phyloP scores from a whole-genome alignment of 37 sponge, comb jelly and placozoan species.

The Hexactinellida sp. region DNA sequence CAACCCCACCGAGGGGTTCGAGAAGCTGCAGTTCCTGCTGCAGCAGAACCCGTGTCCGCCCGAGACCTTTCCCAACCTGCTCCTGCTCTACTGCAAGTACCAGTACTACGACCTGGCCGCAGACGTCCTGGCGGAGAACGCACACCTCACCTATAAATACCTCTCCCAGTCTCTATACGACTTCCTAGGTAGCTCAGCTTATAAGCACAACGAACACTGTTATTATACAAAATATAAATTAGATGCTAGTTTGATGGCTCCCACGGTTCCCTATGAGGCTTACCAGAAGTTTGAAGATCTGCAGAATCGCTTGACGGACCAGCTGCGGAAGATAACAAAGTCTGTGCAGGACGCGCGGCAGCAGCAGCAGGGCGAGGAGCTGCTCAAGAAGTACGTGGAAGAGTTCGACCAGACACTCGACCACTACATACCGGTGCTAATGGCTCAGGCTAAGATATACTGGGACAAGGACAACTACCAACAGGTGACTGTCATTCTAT shows the following conservation, averaged over 20 bases:
- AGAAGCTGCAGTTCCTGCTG: constrained; percentile 94
- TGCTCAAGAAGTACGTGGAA: constrained; percentile 75
- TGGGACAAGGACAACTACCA: constrained; percentile 82
- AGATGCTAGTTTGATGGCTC: constrained; percentile 19
- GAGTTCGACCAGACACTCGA: constrained; percentile 93
- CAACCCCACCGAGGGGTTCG: constrained; percentile 84
- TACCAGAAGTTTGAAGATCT: constrained; percentile 81
- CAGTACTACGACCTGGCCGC: constrained; percentile 97
- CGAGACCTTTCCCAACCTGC: constrained; percentile 86
- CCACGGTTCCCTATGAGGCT: constrained; percentile 34
- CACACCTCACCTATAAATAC: constrained; percentile 77
- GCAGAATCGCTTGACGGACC: constrained; percentile 65
- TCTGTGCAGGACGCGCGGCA: constrained; percentile 67
- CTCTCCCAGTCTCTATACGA: constrained; percentile 73
- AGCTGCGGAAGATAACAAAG: constrained; percentile 76
- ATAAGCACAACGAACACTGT: not conserved
- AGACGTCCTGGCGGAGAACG: constrained; percentile 94
- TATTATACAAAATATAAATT: not conserved
- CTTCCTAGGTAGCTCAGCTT: constrained; percentile 44
- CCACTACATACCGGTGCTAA: constrained; percentile 92
- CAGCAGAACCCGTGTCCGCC: constrained; percentile 89
- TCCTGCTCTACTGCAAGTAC: constrained; percentile 82
- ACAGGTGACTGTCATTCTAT: constrained; percentile 49
- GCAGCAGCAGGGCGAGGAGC: constrained; percentile 73
- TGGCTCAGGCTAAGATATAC: constrained; percentile 97